Evolutionary conservation across 2,113 vertebrate genomes (phyloP).

Genomic region (Zosterops borbonicus): DNA sequence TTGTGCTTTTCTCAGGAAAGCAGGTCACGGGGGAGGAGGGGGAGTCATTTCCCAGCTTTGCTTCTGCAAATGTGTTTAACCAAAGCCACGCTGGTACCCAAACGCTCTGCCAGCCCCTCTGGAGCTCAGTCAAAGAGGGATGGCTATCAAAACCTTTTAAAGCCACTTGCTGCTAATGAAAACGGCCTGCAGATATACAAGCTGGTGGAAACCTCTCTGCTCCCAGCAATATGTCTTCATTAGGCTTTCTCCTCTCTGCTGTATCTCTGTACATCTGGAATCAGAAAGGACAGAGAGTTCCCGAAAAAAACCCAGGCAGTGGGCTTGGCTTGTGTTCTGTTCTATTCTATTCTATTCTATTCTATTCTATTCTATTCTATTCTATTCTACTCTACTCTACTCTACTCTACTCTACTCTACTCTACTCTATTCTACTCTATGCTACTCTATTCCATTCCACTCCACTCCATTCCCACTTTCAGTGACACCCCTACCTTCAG

Average conservation of each 20-base stretch:
- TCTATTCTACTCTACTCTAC: neutral
- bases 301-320: neutral
- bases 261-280: neutral
- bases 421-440: accelerated
- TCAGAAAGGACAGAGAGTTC: neutral
- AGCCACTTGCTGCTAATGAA: neutral
- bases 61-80: constrained; percentile 23
- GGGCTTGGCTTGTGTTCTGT: neutral
- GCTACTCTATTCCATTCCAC: accelerated
- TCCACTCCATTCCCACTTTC: neutral
- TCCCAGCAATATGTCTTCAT: neutral
- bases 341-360: neutral
- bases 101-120: neutral
- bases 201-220: neutral
- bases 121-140: neutral
- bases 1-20: constrained; percentile 36
- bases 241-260: neutral
- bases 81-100: neutral
- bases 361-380: neutral
- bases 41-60: neutral
- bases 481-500: neutral
- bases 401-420: accelerated
- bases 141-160: neutral
- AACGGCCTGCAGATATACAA: neutral
- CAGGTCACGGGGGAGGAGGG: constrained; percentile 48